Evolutionary conservation across 2,888 invertebrate genomes (phyloP), one percentile per base, ranked within the genome.

Genomic region (Andrena hattorfiana): DNA sequence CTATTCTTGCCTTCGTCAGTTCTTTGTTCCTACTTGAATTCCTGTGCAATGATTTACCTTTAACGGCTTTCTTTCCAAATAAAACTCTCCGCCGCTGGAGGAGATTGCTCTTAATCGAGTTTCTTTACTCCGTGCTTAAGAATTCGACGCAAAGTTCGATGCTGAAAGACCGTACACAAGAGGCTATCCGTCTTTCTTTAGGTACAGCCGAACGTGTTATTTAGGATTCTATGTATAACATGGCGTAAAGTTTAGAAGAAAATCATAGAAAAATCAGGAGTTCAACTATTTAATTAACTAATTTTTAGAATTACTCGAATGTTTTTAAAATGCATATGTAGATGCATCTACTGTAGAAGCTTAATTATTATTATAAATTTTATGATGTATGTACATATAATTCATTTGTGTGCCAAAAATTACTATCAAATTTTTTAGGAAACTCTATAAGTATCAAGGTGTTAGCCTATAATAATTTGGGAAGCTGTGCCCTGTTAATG

Each of bases 41-140:
- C 56, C 13, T 42, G 59, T 8, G 42, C 56, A 59, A 35, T 59
- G 42, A 59, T 42, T 69, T 59, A 42, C 42, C 28, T n/a, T 59
- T 26, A 54, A 28, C 35, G 35, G 59, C 20, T 59, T 35, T 59
- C 49, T 69, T 16, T 56, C 42, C 16, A 69, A 69, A 56, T 59
- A 35, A 59, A 35, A 69, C 35, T 35, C 56, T n/a, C n/a, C 35
- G 16, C 23, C 20, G 48, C 26, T 66, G 26, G 59, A 69, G 13
- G 35, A 59, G 69, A 69, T 69, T 69, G 56, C 69, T 59, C 59
- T 69, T 69, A 56, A 69, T 69, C 69, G 69, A 69, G 69, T 69
- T 69, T 69, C 54, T 59, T 69, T 59, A 35, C 59, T 28, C 56
- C 13, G 35, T 26, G 56, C 56, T 54, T 42, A 56, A 42, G 35